Evolutionary conservation across 37 sponge, comb jelly and placozoan species (phyloP), one percentile per base, ranked within the genome.

Genomic region (Theonella swinhoei): DNA sequence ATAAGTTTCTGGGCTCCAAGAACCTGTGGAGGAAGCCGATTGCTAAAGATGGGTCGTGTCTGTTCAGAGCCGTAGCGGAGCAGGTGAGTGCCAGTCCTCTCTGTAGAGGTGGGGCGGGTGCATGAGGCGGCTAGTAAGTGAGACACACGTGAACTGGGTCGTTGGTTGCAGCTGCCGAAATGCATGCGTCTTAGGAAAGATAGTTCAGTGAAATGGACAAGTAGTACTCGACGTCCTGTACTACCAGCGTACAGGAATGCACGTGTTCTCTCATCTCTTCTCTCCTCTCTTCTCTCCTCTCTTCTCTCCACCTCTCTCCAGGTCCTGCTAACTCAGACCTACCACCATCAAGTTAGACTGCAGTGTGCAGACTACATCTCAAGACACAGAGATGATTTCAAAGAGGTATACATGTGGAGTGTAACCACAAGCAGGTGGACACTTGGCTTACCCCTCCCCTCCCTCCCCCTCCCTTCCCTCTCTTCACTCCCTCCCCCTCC

Each of bases 31-130:
- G 93, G 42, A 92, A 92, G 79, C 63, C 76, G 41, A 70, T 92
- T 34, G 93, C 89, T 5, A 95, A 95, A 70, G 96, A 95, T 30
- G 96, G 96, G 1, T 95, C 93, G 20, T 95, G 96, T 78, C 75
- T 95, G 23, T 95, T 95, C 75, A 78, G 96, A 79, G 96, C 96
- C 24, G 93, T 95, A n/a, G 80, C 96, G 25, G 90, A 92, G 29
- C 92, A 95, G 89, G 95, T 91, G 39, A 43, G 58, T 22, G 64
- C 23, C 4, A n/a, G n/a, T n/a, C n/a, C n/a, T n/a, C n/a, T n/a
- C n/a, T n/a, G n/a, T n/a, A n/a, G n/a, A n/a, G n/a, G n/a, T n/a
- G n/a, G n/a, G n/a, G n/a, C n/a, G n/a, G n/a, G n/a, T n/a, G n/a
- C n/a, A n/a, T n/a, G n/a, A n/a, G n/a, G n/a, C n/a, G n/a, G n/a